A percentile compares a stretch with the other conserved stretches of the same genome.
phyloP scores from a whole-genome alignment of 2,888 invertebrate species.

The Alitta virens region DNA sequence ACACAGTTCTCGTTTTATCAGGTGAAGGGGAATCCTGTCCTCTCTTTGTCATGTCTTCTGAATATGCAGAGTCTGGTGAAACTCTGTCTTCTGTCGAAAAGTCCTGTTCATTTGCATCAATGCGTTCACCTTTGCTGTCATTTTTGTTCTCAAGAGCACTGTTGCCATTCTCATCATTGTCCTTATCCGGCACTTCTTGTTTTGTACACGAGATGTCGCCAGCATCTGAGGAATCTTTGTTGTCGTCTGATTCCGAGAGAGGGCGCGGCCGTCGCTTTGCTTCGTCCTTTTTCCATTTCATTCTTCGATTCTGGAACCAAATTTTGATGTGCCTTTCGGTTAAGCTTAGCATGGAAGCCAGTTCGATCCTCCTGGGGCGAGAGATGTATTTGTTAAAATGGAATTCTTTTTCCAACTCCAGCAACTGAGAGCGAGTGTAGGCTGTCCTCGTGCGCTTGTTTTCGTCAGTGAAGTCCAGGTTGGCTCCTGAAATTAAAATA shows the following conservation, averaged over 20 bases:
- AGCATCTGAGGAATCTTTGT: not conserved
- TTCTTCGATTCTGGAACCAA: conserved; percentile 52
- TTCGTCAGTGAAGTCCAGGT: conserved; percentile 50
- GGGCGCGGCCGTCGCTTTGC: conserved; percentile 48
- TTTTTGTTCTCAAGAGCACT: not conserved
- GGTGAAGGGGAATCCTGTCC: not conserved
- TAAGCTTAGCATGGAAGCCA: conserved; percentile 91
- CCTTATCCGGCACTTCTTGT: not conserved
- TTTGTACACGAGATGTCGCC: not conserved
- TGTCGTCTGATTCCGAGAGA: conserved; percentile 22
- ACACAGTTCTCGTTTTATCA: not conserved
- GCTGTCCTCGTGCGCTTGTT: conserved; percentile 85
- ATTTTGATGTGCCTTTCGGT: conserved; percentile 83
- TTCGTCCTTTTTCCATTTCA: conserved; percentile 56
- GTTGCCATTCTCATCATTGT: not conserved
- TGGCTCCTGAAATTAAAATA: too few relatives aligned
- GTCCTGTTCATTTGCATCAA: not conserved
- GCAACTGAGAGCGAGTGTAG: conserved; percentile 94
- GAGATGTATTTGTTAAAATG: conserved; percentile 98
- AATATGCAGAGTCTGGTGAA: not conserved
- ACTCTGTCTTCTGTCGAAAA: not conserved
- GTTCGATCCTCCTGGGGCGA: conserved; percentile 92
- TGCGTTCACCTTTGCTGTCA: not conserved
- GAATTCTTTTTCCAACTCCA: conserved; percentile 97
- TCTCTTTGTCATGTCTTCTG: not conserved